Base-by-base conservation (phyloP, 2,113 vertebrate species). In the Cololabis saira region DNA sequence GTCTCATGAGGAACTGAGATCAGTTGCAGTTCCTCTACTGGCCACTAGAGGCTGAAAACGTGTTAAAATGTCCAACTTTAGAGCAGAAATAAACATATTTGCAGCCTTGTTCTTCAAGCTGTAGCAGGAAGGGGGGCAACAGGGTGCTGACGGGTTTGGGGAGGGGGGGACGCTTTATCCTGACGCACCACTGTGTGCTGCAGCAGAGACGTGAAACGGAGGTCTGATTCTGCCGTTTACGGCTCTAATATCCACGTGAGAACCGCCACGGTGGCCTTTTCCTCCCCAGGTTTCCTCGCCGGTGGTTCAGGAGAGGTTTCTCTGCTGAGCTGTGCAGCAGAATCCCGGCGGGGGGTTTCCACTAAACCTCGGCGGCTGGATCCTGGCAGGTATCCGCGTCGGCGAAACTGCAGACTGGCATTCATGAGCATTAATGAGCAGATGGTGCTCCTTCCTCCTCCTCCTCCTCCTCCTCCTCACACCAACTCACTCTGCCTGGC, bases 351-450 rank as follows among this genome's bases (percentile, higher is more conserved):
- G 54, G 51, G 41, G 18, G 19, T 7, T 0, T 51, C 56, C 9
- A 71, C 68, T 71, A 78, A 78, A 78, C 24, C 22, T 59, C 41
- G 6, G 55, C 6, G 67, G 61, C 33, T 37, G 0, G 5, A 69
- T 12, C 15, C 15, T 21, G 53, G 78, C 67, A 69, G 66, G 76
- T 79, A 71, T 18, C 58, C 0, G 54, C 72, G 10, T 79, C 24
- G 52, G 68, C 50, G 76, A 64, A 68, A 78, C 69, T 0, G 33
- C 83, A 64, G 37, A 69, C 54, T 56, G 61, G 69, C 74, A 19
- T 78, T 74, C 50, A 49, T 14, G 61, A 61, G 70, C 76, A n/a
- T 74, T 83, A 83, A 87, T 76, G 80, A 87, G 71, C 83, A 87
- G 59, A 74, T 81, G 80, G 78, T 49, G 41, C 45, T 18, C 52